Conservation (phyloP, 2,113 vertebrate genomes). For the Gambusia affinis region DNA sequence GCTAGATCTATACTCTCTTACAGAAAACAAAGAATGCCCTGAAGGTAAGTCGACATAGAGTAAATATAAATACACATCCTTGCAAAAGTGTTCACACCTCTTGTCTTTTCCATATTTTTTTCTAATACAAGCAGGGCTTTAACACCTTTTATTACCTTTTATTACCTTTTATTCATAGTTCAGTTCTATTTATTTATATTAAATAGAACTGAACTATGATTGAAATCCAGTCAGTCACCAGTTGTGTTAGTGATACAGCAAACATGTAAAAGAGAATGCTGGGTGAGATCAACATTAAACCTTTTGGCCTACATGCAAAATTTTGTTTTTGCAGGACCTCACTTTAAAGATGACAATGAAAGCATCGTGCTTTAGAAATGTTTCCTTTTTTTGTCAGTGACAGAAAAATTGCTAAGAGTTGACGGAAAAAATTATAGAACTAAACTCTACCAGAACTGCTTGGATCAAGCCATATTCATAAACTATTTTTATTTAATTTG, state of each 20-base stretch:
- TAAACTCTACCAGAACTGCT: too few relatives aligned
- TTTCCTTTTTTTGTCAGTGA: background rate
- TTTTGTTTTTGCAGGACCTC: too few relatives aligned
- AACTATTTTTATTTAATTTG: background rate
- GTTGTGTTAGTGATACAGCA: background rate
- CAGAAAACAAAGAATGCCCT: slow-evolving; percentile 17
- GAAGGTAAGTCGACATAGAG: background rate
- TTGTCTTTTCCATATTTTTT: background rate
- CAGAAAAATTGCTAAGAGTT: too few relatives aligned
- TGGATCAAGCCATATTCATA: background rate
- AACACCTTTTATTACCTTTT: too few relatives aligned
- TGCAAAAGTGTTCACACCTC: background rate
- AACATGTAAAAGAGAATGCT: background rate
- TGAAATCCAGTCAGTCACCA: too few relatives aligned
- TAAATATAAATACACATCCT: background rate
- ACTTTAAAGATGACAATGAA: too few relatives aligned
- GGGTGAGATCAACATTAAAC: background rate
- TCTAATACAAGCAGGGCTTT: too few relatives aligned
- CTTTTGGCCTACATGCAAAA: background rate
- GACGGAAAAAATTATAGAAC: too few relatives aligned
- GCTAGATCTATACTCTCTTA: slow-evolving; percentile 14
- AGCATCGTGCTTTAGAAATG: background rate
- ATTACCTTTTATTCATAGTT: too few relatives aligned
- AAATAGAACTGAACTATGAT: too few relatives aligned
- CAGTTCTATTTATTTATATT: too few relatives aligned